phyloP scores from a whole-genome alignment of 2,888 invertebrate species.

The Noctua janthina region DNA sequence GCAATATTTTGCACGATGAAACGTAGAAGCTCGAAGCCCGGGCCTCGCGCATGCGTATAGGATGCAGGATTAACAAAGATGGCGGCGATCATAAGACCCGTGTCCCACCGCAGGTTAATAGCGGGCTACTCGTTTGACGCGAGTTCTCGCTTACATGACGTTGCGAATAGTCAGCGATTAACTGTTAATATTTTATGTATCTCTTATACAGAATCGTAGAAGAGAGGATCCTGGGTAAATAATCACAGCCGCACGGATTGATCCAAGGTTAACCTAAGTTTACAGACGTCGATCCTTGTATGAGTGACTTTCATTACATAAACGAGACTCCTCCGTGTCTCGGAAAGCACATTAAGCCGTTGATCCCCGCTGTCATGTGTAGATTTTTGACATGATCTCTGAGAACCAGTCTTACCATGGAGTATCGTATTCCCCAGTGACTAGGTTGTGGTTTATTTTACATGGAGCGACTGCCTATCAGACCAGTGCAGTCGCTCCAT shows the following conservation, averaged over 20 bases:
- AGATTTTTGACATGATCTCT: no score
- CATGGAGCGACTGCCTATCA: neutral
- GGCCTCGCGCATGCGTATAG: slow-evolving; percentile 23
- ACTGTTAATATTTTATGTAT: no score
- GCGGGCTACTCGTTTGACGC: neutral
- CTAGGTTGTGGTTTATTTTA: no score
- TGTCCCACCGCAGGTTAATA: neutral
- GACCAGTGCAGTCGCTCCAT: neutral
- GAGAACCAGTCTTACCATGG: no score
- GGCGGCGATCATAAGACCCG: neutral
- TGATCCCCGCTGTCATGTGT: no score
- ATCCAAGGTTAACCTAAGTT: neutral
- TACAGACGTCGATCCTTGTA: neutral
- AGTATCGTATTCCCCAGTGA: no score
- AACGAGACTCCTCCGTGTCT: neutral
- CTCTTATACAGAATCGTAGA: no score
- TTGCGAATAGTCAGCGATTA: neutral
- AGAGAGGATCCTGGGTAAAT: no score
- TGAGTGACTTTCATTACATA: neutral
- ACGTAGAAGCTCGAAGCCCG: neutral
- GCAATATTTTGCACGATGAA: slow-evolving; percentile 24
- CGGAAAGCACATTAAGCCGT: neutral
- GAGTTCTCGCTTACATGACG: neutral
- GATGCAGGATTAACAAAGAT: slow-evolving; percentile 29
- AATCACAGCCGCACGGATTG: no score